Evolutionary conservation across 2,888 invertebrate species (phyloP), one percentile per base, ranked within the genome.

Genomic region (Eurytoma californica): DNA sequence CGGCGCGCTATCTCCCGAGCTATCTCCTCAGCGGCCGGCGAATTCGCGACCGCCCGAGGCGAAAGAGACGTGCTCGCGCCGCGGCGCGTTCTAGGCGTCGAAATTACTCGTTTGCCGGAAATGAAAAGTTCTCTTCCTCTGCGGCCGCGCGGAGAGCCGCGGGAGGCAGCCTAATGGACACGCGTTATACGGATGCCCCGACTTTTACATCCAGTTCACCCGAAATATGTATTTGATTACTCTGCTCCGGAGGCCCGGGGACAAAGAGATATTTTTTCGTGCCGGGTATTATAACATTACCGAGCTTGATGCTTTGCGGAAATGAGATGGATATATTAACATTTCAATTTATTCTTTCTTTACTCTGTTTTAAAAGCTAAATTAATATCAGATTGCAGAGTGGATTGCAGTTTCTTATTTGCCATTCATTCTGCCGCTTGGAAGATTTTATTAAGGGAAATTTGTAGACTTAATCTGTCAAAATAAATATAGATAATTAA

Each of bases 51-150:
- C 28, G 12, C 60, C 24, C 60, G 24, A 13, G 24, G 20, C 24
- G 60, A 60, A 66, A 13, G 12, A n/a, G 28, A 61, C 55, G 20
- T 20, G 53, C 58, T n/a, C 30, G 73, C 53, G 57, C 24, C 13
- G 51, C 65, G 16, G 13, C 13, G 55, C 24, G 24, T 24, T 2
- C 24, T 2, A 68, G 61, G 80, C 76, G 76, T 76, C 72, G 68
- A 68, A 80, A 80, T 80, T 80, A 80, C 80, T 80, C 72, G 72
- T 72, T 77, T 68, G 76, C 65, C 76, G 80, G 76, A 73, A 74
- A 80, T 80, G 72, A 72, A 80, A 78, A 80, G 75, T 75, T 75
- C 67, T 61, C 74, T 74, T 70, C 24, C 69, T 53, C 28, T 47
- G 67, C 3, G n/a, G 30, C 47, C 53, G 18, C 55, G 51, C 30